phyloP scores from a whole-genome alignment of 2,797 vertebrate species.

The Liparis tanakae region DNA sequence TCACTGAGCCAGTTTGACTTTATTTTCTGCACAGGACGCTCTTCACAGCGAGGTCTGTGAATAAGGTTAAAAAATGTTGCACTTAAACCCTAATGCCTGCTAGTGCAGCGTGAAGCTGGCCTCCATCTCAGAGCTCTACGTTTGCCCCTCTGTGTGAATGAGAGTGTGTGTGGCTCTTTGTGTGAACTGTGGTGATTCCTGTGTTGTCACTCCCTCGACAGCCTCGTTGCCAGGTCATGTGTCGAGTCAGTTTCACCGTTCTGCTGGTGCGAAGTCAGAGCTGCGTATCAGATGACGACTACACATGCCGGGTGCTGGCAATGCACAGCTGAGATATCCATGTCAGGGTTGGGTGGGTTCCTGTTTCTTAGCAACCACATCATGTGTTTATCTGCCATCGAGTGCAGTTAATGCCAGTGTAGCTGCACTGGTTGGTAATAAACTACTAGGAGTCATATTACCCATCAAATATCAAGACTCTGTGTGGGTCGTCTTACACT shows the following conservation, averaged over 20 bases:
- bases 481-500: slow-evolving; percentile 47
- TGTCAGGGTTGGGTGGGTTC: slow-evolving; percentile 66
- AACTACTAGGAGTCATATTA: slow-evolving; percentile 49
- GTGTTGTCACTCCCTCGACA: slow-evolving; percentile 36
- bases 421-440: slow-evolving; percentile 52
- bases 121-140: not conserved
- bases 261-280: slow-evolving; percentile 64
- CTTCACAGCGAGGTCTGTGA: not conserved
- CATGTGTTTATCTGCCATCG: slow-evolving; percentile 59
- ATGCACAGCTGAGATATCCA: slow-evolving; percentile 70
- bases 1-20: not conserved
- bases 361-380: slow-evolving; percentile 77
- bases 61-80: not conserved
- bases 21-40: not conserved
- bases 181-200: slow-evolving; percentile 41
- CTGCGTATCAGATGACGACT: slow-evolving; percentile 74
- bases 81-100: not conserved
- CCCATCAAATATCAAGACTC: slow-evolving; percentile 49
- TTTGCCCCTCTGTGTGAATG: not conserved
- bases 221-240: slow-evolving; percentile 59
- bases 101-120: not conserved
- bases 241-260: slow-evolving; percentile 61
- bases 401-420: slow-evolving; percentile 45
- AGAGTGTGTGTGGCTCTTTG: slow-evolving; percentile 12
- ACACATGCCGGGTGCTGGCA: slow-evolving; percentile 53